phyloP scores from a whole-genome alignment of 2,888 invertebrate genomes.

The Seira ritae region DNA sequence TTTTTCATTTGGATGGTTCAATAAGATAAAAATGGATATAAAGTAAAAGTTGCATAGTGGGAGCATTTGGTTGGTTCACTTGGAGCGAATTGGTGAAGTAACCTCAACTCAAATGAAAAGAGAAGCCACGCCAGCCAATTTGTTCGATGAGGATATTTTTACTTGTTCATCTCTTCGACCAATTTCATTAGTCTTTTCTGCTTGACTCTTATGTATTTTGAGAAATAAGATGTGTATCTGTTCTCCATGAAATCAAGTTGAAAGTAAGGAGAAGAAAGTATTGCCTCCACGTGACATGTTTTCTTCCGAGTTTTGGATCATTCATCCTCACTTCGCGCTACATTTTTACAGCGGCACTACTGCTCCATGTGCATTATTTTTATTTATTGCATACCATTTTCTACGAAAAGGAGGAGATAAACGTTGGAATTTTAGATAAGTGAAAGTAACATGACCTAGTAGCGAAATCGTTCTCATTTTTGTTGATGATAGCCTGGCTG shows the following conservation, averaged over 20 bases:
- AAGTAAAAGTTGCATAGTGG: too few species aligned
- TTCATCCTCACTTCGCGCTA: neutral
- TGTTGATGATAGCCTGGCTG: neutral
- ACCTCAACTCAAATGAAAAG: neutral
- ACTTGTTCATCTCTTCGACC: conserved; percentile 37
- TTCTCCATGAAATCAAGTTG: conserved; percentile 1
- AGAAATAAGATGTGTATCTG: conserved; percentile 13
- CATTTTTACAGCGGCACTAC: neutral
- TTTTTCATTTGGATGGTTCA: too few species aligned
- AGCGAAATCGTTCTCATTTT: conserved; percentile 19
- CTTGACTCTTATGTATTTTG: neutral
- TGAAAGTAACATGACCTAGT: conserved; percentile 23
- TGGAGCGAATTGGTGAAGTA: too few species aligned
- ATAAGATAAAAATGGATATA: too few species aligned
- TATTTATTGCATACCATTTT: conserved; percentile 13
- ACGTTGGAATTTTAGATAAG: conserved; percentile 17
- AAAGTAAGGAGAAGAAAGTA: conserved; percentile 1
- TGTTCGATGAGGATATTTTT: conserved; percentile 44
- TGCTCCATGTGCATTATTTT: conserved; percentile 19
- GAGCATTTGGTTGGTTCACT: too few species aligned
- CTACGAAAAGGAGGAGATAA: conserved; percentile 7
- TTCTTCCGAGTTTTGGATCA: neutral
- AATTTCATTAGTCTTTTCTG: conserved; percentile 45
- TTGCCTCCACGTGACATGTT: conserved; percentile 19
- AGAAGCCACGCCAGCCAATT: conserved; percentile 31